Evolutionary conservation across 2,888 invertebrate genomes (phyloP).

Genomic region (Eristalis intricaria): DNA sequence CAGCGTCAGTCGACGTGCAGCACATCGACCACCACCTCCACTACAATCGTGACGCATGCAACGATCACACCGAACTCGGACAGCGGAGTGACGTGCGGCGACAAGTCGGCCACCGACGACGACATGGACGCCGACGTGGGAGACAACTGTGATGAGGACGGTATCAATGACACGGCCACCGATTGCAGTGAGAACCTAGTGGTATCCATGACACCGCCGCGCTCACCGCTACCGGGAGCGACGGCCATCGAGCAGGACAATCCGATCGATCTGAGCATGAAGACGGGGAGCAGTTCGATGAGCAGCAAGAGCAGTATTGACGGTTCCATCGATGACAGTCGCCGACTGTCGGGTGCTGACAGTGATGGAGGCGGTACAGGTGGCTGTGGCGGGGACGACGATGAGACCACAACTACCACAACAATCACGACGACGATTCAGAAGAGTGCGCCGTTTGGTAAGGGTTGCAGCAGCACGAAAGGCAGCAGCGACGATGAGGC

Average conservation of each 20-base stretch:
- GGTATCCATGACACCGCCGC: constrained; percentile 84
- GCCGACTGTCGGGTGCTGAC: constrained; percentile 72
- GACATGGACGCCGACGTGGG: constrained; percentile 73
- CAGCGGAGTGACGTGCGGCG: constrained; percentile 77
- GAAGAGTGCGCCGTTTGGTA: constrained; percentile 66
- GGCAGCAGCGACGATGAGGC: constrained; percentile 82
- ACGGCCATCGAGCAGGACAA: constrained; percentile 85
- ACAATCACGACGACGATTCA: constrained; percentile 74
- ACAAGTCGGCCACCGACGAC: constrained; percentile 76
- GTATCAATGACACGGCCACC: constrained; percentile 55
- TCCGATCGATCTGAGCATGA: constrained; percentile 91
- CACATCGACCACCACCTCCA: constrained; percentile 73
- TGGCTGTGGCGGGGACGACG: constrained; percentile 69
- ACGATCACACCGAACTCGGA: constrained; percentile 79
- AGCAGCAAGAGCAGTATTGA: constrained; percentile 76
- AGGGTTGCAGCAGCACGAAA: constrained; percentile 34
- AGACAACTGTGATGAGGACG: constrained; percentile 59
- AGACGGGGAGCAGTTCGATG: constrained; percentile 83
- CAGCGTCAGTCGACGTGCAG: constrained; percentile 82
- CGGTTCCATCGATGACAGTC: constrained; percentile 73
- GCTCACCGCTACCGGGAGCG: constrained; percentile 80
- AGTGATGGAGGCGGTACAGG: constrained; percentile 72
- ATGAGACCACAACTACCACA: constrained; percentile 73
- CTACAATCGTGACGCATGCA: constrained; percentile 66
- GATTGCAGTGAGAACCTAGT: constrained; percentile 82